Base-by-base conservation (phyloP, 2,113 vertebrate species). In the Microcebus tavaratra region DNA sequence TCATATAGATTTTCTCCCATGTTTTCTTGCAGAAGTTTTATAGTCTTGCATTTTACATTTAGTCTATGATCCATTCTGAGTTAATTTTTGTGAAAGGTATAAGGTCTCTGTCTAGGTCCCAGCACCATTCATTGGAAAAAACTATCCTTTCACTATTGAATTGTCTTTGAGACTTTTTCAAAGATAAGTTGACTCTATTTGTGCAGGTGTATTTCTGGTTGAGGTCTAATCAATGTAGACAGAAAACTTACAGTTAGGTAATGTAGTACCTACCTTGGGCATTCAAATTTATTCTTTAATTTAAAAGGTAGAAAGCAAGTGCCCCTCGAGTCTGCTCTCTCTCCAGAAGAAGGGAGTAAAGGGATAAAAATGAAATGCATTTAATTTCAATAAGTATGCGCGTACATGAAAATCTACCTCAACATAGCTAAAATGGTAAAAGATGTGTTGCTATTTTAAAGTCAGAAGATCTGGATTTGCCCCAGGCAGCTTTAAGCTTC, bases 371-470 rank as follows among this genome's bases (percentile, higher is more conserved):
- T 65, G 59, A 97, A 95, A 81, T 83, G 14, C 42, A 61, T 65
- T 83, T 95, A 80, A 59, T 95, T 96, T 83, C 63, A 91, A 61
- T 14, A 82, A 90, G 48, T 21, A 55, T 29, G 5, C n/a, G 12
- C 55, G 29, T 90, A 29, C 45, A 82, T 61, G 45, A 96, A 94
- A 94, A 93, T 79, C 68, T 80, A 76, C n/a, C 88, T 87, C 65
- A 67, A 93, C 95, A 91, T 87, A 97, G 57, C 79, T 95, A 94
- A 96, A 84, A 83, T 39, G 42, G 63, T 97, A 83, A 95, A 95
- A 91, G 80, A 95, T 93, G 86, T 96, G 73, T 78, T 95, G 91
- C 79, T 95, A 91, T 96, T 97, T 96, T 96, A 94, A 96, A 95
- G 73, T 61, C 36, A 87, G 81, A 94, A 63, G 48, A 94, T 90